Percentiles rank a stretch among this genome's conserved stretches.
Evolutionary conservation across 2,888 invertebrate genomes (phyloP).

Genomic region (Anthrax anthrax): DNA sequence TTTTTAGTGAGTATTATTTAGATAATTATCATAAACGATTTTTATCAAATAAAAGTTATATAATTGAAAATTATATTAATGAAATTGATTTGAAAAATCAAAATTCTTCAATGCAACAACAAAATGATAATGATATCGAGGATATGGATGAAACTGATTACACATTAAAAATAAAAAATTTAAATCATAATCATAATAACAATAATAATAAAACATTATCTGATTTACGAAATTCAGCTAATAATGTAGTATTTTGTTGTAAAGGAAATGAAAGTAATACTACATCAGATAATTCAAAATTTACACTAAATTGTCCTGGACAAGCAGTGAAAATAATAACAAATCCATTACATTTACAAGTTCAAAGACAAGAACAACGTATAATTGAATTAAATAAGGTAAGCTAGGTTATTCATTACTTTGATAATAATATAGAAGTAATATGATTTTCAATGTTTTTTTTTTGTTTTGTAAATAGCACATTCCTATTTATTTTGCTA

Average conservation of each 20-base stretch:
- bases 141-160: slow-evolving; percentile 32
- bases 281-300: slow-evolving; percentile 17
- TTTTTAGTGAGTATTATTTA: slow-evolving; percentile 24
- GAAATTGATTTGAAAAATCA: slow-evolving; percentile 26
- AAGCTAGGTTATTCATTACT: too few relatives aligned
- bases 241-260: slow-evolving; percentile 33
- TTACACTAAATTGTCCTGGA: slow-evolving; percentile 39
- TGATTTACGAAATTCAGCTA: not conserved
- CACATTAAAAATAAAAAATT: slow-evolving; percentile 26
- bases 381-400: not conserved
- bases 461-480: not conserved
- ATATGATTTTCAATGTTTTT: not conserved
- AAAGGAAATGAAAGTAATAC: slow-evolving; percentile 16
- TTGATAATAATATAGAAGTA: too few relatives aligned
- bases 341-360: slow-evolving; percentile 21
- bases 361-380: not conserved
- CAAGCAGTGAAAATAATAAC: slow-evolving; percentile 61
- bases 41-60: slow-evolving; percentile 8
- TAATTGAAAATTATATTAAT: slow-evolving; percentile 38
- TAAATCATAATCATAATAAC: slow-evolving; percentile 17
- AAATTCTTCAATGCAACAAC: slow-evolving; percentile 14
- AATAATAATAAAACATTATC: not conserved
- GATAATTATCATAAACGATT: not conserved
- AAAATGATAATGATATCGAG: slow-evolving; percentile 27
- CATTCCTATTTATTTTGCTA: not conserved